Base-by-base conservation (phyloP, 2,113 vertebrate genomes). In the Pomatostomus ruficeps region DNA sequence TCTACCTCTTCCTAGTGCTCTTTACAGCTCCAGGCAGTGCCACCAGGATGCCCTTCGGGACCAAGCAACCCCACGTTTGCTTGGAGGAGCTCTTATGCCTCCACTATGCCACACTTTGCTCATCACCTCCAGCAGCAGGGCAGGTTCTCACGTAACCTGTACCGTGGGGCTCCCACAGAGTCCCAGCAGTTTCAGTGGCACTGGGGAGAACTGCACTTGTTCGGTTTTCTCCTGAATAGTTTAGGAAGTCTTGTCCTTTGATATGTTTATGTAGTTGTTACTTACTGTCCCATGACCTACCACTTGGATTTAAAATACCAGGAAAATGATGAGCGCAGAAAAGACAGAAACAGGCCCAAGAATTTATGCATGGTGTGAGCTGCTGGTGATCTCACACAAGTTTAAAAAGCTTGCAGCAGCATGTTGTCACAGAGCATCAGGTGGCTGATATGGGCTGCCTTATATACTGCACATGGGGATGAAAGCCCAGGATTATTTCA, bases 351-450 rank as follows among this genome's bases (percentile, higher is more conserved):
- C 0, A 4, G 22, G 42, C 13, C 15, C 23, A 65, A 58, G 62
- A 66, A 54, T 68, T 66, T 58, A 66, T 7, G 24, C 29, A 19
- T 25, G 33, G 5, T 51, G 48, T 24, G 26, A 35, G 55, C 38
- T 91, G 81, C 42, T 66, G 61, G 68, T 45, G 48, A 55, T 59
- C 61, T 79, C 45, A 45, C 20, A 29, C 10, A 52, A 33, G 23
- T 48, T 55, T 17, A 24, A 51, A 71, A 49, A 49, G 3, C 17
- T 35, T 68, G 25, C 1, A 38, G 36, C 62, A 51, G 11, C 0
- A 0, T 2, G 0, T 7, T 81, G 43, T 59, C 0, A 0, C 26
- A 43, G 38, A 72, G 48, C 74, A 63, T 40, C 31, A 51, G 38
- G 21, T 20, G 52, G 28, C n/a, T 42, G 40, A 55, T 17, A 28